phyloP scores from a whole-genome alignment of 2,113 vertebrate species.

The Corvus moneduloides region DNA sequence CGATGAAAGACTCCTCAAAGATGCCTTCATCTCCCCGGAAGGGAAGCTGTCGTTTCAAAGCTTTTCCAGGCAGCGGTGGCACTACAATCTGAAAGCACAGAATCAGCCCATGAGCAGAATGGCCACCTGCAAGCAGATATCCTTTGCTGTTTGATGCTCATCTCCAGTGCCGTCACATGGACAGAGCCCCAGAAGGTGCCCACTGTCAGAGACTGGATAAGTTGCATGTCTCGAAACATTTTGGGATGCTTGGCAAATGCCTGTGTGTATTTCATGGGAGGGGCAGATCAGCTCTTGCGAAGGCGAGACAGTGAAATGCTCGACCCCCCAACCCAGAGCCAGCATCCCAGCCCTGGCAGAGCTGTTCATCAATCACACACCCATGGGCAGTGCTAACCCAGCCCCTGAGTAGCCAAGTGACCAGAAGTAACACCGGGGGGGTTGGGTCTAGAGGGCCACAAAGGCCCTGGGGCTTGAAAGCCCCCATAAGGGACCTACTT shows the following conservation, averaged over 20 bases:
- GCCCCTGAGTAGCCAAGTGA: background rate
- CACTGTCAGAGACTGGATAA: background rate
- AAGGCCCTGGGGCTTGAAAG: background rate
- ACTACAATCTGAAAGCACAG: slow-evolving; percentile 91
- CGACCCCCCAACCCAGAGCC: background rate
- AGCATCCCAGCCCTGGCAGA: background rate
- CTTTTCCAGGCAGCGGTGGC: slow-evolving; percentile 95
- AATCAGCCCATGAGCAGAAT: background rate
- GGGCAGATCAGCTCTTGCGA: background rate
- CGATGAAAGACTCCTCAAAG: slow-evolving; percentile 96
- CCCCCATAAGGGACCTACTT: background rate
- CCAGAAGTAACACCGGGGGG: background rate
- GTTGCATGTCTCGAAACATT: background rate
- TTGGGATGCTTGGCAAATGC: background rate
- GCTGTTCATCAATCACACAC: background rate
- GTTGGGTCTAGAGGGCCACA: fast-evolving
- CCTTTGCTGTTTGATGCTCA: background rate
- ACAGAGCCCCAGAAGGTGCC: background rate
- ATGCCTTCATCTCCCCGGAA: slow-evolving; percentile 96
- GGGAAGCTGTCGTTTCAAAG: slow-evolving; percentile 95
- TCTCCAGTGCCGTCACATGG: background rate
- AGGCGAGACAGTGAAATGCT: fast-evolving
- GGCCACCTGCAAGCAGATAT: background rate
- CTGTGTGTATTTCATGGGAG: background rate
- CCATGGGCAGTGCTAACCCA: fast-evolving